A percentile compares a stretch with the other conserved stretches of the same genome.
Evolutionary conservation across 2,797 vertebrate species (phyloP).

Genomic region (Chromobotia macracanthus): DNA sequence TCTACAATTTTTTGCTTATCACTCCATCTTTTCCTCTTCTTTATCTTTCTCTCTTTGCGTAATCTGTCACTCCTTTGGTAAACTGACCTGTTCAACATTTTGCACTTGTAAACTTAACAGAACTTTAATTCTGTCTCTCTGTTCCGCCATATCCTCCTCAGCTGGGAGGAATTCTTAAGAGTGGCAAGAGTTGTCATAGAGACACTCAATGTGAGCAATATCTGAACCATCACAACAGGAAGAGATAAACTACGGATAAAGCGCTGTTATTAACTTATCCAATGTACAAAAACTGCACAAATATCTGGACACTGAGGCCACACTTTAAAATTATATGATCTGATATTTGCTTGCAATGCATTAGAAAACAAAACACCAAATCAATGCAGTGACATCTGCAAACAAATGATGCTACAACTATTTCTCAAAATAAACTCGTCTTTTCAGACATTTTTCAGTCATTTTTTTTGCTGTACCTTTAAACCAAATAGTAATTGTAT

Average conservation of each 20-base stretch:
- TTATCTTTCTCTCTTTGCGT: neutral
- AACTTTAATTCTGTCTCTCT: constrained; percentile 25
- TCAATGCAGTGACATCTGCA: too few relatives aligned
- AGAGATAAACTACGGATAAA: neutral
- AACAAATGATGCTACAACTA: too few relatives aligned
- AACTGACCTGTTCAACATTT: constrained; percentile 29
- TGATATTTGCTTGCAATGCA: neutral
- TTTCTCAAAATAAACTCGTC: too few relatives aligned
- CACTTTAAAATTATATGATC: too few relatives aligned
- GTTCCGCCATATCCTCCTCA: neutral
- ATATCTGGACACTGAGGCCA: neutral
- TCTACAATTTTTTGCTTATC: constrained; percentile 35
- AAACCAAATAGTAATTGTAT: too few relatives aligned
- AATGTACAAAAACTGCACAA: neutral
- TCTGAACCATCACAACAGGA: constrained; percentile 22
- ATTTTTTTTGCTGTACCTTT: neutral
- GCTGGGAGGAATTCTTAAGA: neutral
- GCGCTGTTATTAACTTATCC: constrained; percentile 7
- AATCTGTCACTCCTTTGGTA: constrained; percentile 13
- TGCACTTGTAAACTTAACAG: constrained; percentile 12
- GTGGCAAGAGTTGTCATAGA: neutral
- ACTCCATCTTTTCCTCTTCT: constrained; percentile 8
- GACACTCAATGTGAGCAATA: neutral
- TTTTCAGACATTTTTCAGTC: neutral
- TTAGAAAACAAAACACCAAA: neutral